Percentiles rank a stretch among this genome's conserved stretches.
These are phyloP conservation scores for Peucedramus taeniatus DNA, from an alignment of 2,113 vertebrate species.

Conservation along the genomic window DNA sequence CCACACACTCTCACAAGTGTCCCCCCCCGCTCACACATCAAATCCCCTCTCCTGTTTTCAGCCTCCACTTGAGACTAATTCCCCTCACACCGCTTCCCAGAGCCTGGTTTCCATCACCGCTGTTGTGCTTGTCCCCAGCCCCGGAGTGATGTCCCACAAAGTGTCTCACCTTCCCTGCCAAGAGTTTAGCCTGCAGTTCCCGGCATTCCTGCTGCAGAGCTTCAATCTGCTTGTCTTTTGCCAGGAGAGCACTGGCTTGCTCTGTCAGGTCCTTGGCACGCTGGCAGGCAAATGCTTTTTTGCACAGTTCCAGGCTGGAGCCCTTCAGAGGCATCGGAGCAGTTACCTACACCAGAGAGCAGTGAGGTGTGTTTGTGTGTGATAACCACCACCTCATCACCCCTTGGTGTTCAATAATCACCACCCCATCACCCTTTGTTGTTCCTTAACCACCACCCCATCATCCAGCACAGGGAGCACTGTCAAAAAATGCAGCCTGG, in stretches of 20 bases:
- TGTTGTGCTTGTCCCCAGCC: background rate
- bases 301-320: constrained; percentile 85
- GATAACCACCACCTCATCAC: background rate
- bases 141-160: background rate
- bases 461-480: background rate
- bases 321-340: constrained; percentile 78
- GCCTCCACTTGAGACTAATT: background rate
- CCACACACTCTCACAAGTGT: background rate
- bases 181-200: constrained; percentile 82
- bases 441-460: background rate
- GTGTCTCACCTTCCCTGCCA: constrained; percentile 79
- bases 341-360: constrained; percentile 79
- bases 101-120: background rate
- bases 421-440: background rate
- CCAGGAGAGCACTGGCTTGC: constrained; percentile 88
- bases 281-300: constrained; percentile 88
- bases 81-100: background rate
- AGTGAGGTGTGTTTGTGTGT: background rate
- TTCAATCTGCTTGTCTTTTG: constrained; percentile 93
- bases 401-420: background rate
- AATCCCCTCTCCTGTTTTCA: background rate
- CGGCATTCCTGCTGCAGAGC: constrained; percentile 86
- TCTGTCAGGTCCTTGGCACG: constrained; percentile 89
- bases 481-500: background rate
- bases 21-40: background rate